phyloP scores from a whole-genome alignment of 1,140 invertebrate genomes.

The Solenopsis fugax region DNA sequence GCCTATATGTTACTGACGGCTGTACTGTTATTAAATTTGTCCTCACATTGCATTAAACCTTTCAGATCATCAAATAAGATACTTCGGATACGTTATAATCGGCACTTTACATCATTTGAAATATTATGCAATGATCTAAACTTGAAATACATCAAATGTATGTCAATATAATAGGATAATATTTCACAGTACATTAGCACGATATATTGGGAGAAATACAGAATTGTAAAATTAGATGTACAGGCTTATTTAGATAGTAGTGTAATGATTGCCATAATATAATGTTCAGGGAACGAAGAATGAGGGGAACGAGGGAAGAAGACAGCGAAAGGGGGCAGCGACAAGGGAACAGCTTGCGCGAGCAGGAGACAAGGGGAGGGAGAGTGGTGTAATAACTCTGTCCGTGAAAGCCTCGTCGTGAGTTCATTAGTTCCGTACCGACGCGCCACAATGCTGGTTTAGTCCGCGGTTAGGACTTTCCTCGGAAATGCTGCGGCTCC shows the following conservation, averaged over 20 bases:
- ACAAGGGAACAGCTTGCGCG: slow-evolving; percentile 63
- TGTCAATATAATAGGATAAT: background rate
- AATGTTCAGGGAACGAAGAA: slow-evolving; percentile 34
- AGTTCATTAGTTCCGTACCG: slow-evolving; percentile 85
- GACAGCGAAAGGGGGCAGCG: slow-evolving; percentile 41
- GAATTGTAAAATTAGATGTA: slow-evolving; percentile 65
- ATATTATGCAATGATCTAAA: background rate
- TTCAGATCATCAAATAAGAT: background rate
- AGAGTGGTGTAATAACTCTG: slow-evolving; percentile 81
- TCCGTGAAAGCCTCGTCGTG: slow-evolving; percentile 82
- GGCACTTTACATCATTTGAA: background rate
- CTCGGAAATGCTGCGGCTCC: slow-evolving; percentile 60
- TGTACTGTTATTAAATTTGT: slow-evolving; percentile 51
- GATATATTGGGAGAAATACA: background rate
- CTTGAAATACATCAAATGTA: background rate
- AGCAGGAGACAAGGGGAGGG: slow-evolving; percentile 29
- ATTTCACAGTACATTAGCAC: background rate
- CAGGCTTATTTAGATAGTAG: slow-evolving; percentile 66
- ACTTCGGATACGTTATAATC: background rate
- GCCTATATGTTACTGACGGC: slow-evolving; percentile 7
- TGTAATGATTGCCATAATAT: slow-evolving; percentile 68
- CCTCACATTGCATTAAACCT: background rate
- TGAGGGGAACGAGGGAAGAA: slow-evolving; percentile 65
- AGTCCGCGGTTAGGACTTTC: slow-evolving; percentile 79
- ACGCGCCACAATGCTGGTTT: slow-evolving; percentile 82